Conservation (phyloP, 2,797 vertebrate genomes). For the Psittacula echo region DNA sequence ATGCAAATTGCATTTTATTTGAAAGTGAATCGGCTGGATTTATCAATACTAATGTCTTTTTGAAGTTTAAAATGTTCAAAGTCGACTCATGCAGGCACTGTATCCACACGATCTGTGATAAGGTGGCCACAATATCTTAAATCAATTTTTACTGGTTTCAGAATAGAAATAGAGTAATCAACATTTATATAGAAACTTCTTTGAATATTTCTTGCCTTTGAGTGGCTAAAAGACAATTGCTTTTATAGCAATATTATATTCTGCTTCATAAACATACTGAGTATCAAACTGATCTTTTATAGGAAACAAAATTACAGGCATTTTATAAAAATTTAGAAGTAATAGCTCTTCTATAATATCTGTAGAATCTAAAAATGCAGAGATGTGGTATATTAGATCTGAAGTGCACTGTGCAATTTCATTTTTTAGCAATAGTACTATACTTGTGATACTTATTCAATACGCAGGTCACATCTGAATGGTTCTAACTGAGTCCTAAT, state of each 20-base stretch:
- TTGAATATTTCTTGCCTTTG: background rate
- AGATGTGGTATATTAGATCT: background rate
- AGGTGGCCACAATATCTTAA: slow-evolving; percentile 1
- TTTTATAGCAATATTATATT: background rate
- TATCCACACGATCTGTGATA: background rate
- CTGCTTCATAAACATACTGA: background rate
- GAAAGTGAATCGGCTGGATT: background rate
- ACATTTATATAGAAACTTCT: background rate
- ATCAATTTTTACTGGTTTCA: slow-evolving; percentile 13
- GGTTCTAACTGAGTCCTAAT: slow-evolving; percentile 37
- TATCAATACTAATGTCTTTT: background rate
- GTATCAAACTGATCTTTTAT: background rate
- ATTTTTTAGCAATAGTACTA: slow-evolving; percentile 7
- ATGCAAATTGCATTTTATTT: background rate
- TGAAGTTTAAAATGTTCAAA: background rate
- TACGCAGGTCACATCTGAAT: slow-evolving; percentile 19
- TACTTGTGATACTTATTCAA: background rate
- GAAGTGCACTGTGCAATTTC: background rate
- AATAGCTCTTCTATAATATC: slow-evolving; percentile 12
- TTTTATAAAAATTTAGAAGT: slow-evolving; percentile 13
- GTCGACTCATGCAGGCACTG: background rate
- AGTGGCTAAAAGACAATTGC: background rate
- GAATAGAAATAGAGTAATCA: background rate
- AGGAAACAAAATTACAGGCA: background rate
- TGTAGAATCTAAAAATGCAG: background rate